Evolutionary conservation across 2,888 invertebrate genomes (phyloP), one percentile per base, ranked within the genome.

Genomic region (Agrotis clavis): DNA sequence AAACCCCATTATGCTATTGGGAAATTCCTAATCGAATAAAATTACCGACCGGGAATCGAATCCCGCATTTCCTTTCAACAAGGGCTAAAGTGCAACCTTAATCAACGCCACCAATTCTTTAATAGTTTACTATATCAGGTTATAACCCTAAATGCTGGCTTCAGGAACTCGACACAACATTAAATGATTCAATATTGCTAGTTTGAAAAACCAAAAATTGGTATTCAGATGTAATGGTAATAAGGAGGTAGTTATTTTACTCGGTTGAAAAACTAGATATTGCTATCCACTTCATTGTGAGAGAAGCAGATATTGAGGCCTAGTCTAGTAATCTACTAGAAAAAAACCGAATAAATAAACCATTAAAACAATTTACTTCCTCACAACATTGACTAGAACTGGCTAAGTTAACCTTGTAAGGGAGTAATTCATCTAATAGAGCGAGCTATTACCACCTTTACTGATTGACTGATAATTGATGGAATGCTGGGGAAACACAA

Each of bases 361-460:
- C 18, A 71, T 62, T 77, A 50, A 51, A 71, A 57, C 45, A 56
- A 47, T 57, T 19, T 57, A 25, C 35, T 48, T 51, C 25, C 25
- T 47, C 16, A 45, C 16, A 45, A 59, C 63, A 48, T 13, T 45
- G 19, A 21, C 47, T 16, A 19, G 45, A 19, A 16, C 35, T 21
- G 3, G 16, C 47, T 21, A 41, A 54, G 41, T 25, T 25, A 30
- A 41, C 61, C 47, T 45, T 74, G 41, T 25, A 45, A 41, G 25
- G 19, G 2, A 62, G 48, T 54, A 48, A 62, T 75, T 62, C 21
- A 67, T 53, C 51, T 60, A 67, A 76, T 60, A 74, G 21, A 60
- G 18, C 21, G 0, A 19, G 47, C 18, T 18, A 2, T 30, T 57
- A 57, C 57, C 48, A 53, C 62, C 51, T 67, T 59, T 18, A 35